Percentiles rank a stretch among this genome's conserved stretches.
Conservation (phyloP, 1,140 invertebrate genomes). For the Babylonia areolata region DNA sequence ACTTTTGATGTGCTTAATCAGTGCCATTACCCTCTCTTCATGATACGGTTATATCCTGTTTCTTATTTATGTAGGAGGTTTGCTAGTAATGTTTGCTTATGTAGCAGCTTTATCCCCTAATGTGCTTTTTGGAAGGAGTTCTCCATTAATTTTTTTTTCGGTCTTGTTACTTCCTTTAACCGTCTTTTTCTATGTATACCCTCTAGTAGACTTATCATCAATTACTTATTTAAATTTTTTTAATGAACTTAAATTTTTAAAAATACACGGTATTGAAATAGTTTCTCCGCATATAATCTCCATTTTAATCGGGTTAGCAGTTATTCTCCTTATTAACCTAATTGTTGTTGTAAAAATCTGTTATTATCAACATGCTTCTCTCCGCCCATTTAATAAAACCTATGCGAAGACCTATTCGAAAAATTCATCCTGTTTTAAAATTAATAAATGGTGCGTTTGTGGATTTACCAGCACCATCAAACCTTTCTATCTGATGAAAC, state of each 20-base stretch:
- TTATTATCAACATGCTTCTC: background rate
- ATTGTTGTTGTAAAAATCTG: background rate
- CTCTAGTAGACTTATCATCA: too few relatives aligned
- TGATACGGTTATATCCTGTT: slow-evolving; percentile 5
- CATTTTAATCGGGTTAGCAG: background rate
- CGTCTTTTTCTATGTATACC: background rate
- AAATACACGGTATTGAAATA: background rate
- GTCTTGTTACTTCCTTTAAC: background rate
- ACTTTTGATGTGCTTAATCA: background rate
- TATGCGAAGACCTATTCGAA: slow-evolving; percentile 25
- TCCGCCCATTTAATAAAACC: background rate
- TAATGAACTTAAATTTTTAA: background rate
- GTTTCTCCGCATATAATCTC: background rate
- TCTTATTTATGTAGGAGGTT: slow-evolving; percentile 8
- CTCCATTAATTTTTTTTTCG: too few relatives aligned
- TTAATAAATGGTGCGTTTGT: slow-evolving; percentile 6
- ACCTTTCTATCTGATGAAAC: slow-evolving; percentile 29
- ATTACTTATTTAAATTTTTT: background rate
- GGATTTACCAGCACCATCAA: slow-evolving; percentile 6
- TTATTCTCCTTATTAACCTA: background rate
- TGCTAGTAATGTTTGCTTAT: background rate
- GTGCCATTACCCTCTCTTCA: background rate
- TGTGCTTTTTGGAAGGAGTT: background rate
- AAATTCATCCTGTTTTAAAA: slow-evolving; percentile 15
- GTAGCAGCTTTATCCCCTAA: background rate